phyloP scores from a whole-genome alignment of 1,140 invertebrate genomes.

The Monochamus saltuarius region DNA sequence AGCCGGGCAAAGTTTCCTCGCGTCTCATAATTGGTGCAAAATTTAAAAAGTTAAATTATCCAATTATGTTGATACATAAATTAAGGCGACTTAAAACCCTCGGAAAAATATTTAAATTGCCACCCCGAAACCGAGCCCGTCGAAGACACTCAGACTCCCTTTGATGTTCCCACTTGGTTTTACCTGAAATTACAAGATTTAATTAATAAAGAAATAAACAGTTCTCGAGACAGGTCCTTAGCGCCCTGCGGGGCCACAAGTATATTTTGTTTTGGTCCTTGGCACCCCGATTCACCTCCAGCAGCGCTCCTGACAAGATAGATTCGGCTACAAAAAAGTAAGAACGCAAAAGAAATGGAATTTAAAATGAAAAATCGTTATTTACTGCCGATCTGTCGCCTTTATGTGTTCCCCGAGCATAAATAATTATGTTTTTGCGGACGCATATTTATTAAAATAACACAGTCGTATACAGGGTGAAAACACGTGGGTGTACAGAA shows the following conservation, averaged over 20 bases:
- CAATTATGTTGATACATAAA: conserved; percentile 6
- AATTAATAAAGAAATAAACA: conserved; percentile 23
- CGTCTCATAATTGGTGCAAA: too few relatives aligned
- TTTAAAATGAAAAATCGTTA: too few relatives aligned
- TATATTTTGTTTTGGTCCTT: conserved; percentile 17
- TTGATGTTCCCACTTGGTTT: conserved; percentile 19
- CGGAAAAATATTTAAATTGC: conserved; percentile 11
- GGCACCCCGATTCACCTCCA: conserved; percentile 12
- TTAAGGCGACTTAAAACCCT: conserved; percentile 6
- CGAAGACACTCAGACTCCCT: conserved; percentile 1
- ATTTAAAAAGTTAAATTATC: conserved; percentile 4
- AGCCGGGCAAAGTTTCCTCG: too few relatives aligned
- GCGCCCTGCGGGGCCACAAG: conserved; percentile 9
- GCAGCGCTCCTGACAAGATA: conserved; percentile 15
- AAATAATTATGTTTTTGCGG: too few relatives aligned
- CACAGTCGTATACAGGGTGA: too few relatives aligned
- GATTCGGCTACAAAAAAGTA: conserved; percentile 5
- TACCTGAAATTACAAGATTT: conserved; percentile 21
- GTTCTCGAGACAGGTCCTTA: conserved; percentile 20
- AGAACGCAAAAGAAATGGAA: not conserved
- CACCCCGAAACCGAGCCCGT: not conserved
- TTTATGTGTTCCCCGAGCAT: too few relatives aligned
- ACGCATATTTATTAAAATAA: too few relatives aligned
- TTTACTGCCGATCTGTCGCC: too few relatives aligned
- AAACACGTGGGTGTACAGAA: too few relatives aligned